Percentiles rank a stretch among this genome's conserved stretches.
phyloP scores from a whole-genome alignment of 1,140 invertebrate genomes.

The Heliconius eleuchia region DNA sequence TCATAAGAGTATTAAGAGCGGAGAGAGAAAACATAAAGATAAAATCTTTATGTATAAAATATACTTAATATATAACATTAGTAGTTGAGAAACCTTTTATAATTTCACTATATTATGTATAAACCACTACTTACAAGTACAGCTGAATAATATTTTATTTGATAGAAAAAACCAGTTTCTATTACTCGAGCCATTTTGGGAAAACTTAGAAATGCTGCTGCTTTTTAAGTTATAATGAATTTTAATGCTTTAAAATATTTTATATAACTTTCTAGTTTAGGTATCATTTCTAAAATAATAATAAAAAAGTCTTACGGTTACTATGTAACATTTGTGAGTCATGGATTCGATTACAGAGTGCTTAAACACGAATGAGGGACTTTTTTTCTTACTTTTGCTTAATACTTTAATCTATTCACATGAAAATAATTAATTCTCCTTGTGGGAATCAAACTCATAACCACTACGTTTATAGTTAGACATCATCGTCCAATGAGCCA shows the following conservation, averaged over 20 bases:
- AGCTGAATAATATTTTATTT: slow-evolving; percentile 27
- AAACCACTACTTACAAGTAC: neutral
- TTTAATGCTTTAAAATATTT: neutral
- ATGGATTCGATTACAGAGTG: neutral
- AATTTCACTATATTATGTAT: slow-evolving; percentile 14
- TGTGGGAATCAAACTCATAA: neutral
- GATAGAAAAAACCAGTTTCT: slow-evolving; percentile 23
- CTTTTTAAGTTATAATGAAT: neutral
- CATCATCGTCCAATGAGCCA: too few relatives aligned
- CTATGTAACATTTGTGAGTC: neutral
- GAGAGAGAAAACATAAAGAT: too few relatives aligned
- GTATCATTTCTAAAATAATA: neutral
- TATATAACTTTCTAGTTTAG: neutral
- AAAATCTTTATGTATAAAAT: too few relatives aligned
- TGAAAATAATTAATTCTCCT: neutral
- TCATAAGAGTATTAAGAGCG: too few relatives aligned
- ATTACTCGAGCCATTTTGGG: slow-evolving; percentile 18
- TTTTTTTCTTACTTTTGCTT: too few relatives aligned
- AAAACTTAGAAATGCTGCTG: slow-evolving; percentile 6
- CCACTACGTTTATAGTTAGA: too few relatives aligned
- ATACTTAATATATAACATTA: too few relatives aligned
- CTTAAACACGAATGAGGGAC: too few relatives aligned
- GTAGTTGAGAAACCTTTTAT: neutral
- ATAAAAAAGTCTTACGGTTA: neutral
- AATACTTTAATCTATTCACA: too few relatives aligned